Base-by-base conservation (phyloP, 2,888 invertebrate genomes). In the Epinotia brunnichana region DNA sequence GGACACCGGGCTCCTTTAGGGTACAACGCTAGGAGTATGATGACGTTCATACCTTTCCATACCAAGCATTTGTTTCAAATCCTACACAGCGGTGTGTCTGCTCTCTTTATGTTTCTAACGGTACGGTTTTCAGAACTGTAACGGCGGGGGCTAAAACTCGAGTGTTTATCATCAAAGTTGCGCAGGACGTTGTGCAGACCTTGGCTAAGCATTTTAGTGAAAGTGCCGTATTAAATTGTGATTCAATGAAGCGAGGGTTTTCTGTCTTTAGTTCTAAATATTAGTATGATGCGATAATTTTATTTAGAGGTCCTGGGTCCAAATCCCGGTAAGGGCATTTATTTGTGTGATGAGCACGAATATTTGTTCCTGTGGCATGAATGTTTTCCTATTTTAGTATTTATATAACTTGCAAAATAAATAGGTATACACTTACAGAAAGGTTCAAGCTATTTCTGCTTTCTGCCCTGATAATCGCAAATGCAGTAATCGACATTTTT, bases 111-210 rank as follows among this genome's bases (percentile, higher is more conserved):
- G 54, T 19, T 54, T 35, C 56, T 68, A 62, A 68, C 24, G 44
- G 48, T 68, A 72, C 48, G 41, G 61, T 72, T 72, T 70, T 57
- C 61, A 62, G 67, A 56, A 57, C 72, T 35, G 56, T 57, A 68
- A 67, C 35, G 60, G 54, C 57, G 39, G 41, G 24, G 72, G 63
- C 70, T 61, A 53, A 64, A 72, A 67, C 54, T 60, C 48, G 48
- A 57, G 61, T 68, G 72, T 72, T 67, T 72, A 72, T 72, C 61
- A 68, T 62, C 61, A 51, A 72, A 72, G 56, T 72, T 72, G 48
- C 71, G 61, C 53, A 54, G 69, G 44, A 59, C 71, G 48, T 21
- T 41, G 53, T 44, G 29, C 66, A 71, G 71, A 61, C 67, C 59
- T 48, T 35, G 48, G 67, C 66, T 41, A 41, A 70, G 41, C 70